These are phyloP conservation scores for Prionailurus bengalensis DNA, from an alignment of 2,113 vertebrate genomes.

Conservation along the genomic window DNA sequence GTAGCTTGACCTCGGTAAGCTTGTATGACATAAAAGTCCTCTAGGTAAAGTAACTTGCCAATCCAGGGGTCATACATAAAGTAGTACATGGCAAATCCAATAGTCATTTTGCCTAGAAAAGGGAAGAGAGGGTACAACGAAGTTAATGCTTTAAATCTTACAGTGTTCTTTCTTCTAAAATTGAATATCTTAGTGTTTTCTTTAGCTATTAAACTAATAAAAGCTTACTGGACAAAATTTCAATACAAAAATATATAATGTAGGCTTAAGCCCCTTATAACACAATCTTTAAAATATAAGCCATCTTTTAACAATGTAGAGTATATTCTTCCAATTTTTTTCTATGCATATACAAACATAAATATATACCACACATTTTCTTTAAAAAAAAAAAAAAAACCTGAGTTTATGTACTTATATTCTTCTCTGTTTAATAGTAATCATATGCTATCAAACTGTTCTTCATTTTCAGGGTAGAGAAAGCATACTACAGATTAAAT, in stretches of 20 bases:
- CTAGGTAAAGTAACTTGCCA: constrained; percentile 90
- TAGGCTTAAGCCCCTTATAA: background rate
- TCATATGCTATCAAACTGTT: background rate
- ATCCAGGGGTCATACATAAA: constrained; percentile 90
- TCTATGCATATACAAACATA: background rate
- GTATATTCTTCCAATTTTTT: background rate
- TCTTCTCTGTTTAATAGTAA: constrained; percentile 19
- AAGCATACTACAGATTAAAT: constrained; percentile 34
- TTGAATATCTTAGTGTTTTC: background rate
- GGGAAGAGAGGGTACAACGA: background rate
- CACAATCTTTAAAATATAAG: constrained; percentile 39
- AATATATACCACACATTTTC: background rate
- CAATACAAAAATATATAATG: background rate
- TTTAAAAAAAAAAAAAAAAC: background rate
- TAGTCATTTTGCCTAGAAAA: constrained; percentile 79
- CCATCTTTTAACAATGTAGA: background rate
- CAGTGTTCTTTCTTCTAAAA: background rate
- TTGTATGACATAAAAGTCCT: constrained; percentile 90
- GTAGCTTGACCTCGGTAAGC: constrained; percentile 85
- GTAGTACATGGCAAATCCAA: constrained; percentile 90
- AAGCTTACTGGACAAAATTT: constrained; percentile 28
- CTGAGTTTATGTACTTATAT: background rate
- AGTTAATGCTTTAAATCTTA: constrained; percentile 43
- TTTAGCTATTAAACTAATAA: constrained; percentile 31
- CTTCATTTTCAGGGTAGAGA: constrained; percentile 50